These are phyloP conservation scores for Euzophera pinguis DNA, from an alignment of 2,888 invertebrate genomes.

Conservation along the genomic window DNA sequence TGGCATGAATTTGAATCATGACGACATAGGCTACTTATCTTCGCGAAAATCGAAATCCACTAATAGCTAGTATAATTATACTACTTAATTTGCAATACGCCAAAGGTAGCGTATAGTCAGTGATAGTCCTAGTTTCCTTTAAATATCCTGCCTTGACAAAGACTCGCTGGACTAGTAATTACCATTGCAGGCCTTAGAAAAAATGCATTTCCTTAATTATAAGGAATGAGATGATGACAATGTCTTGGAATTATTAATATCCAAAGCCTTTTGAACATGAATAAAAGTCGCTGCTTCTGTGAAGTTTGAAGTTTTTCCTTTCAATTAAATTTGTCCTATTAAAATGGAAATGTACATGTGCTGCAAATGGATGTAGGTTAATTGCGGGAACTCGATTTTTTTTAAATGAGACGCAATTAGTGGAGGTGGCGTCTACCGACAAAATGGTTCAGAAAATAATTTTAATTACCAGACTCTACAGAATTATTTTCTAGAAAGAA, in stretches of 20 bases:
- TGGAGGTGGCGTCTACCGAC: constrained; percentile 41
- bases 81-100: no score
- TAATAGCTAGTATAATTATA: no score
- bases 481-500: no score
- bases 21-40: no score
- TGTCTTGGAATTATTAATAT: constrained; percentile 14
- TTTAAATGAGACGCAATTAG: constrained; percentile 63
- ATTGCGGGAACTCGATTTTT: constrained; percentile 49
- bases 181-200: constrained; percentile 19
- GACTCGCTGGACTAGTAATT: constrained; percentile 19
- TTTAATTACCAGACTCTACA: constrained; percentile 43
- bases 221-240: constrained; percentile 18
- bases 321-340: constrained; percentile 7
- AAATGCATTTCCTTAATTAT: constrained; percentile 27
- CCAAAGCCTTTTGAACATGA: constrained; percentile 3
- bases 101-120: no score
- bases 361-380: constrained; percentile 50
- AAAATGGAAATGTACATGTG: constrained; percentile 8
- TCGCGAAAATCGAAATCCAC: no score
- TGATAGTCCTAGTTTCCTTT: neutral
- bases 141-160: constrained; percentile 2
- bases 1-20: no score
- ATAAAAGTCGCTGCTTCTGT: neutral
- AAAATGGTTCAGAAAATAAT: constrained; percentile 42
- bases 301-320: neutral